Evolutionary conservation across 64 coral and sea anemone species (phyloP).

Genomic region (Exaiptasia diaphana): DNA sequence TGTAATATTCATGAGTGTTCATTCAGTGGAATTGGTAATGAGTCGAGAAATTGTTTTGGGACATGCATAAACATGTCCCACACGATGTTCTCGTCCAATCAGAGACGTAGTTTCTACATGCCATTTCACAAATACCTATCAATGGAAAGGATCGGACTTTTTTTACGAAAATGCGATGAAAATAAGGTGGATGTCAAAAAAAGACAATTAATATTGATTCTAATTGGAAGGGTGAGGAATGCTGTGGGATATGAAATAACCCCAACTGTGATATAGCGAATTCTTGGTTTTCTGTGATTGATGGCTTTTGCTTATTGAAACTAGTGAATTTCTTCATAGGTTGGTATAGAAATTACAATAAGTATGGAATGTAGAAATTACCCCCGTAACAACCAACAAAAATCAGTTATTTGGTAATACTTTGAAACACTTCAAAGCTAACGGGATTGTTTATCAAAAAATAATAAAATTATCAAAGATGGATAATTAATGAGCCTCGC

Average conservation of each 20-base stretch:
- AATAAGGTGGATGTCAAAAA: background rate
- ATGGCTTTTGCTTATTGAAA: background rate
- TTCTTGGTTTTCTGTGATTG: conserved; percentile 11
- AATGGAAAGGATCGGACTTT: background rate
- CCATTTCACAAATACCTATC: no score
- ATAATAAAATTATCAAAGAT: no score
- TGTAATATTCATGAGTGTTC: conserved; percentile 15
- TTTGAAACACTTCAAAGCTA: no score
- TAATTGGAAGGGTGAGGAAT: background rate
- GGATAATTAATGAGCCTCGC: no score
- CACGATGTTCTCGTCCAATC: background rate
- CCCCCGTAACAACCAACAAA: no score
- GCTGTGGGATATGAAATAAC: background rate
- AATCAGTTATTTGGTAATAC: no score
- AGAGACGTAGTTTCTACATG: background rate
- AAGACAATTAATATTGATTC: background rate
- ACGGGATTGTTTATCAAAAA: no score
- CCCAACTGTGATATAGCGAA: conserved; percentile 2
- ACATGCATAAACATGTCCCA: background rate
- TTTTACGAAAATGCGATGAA: background rate
- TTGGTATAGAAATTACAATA: conserved; percentile 11
- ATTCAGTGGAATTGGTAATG: conserved; percentile 4
- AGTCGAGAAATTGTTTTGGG: conserved; percentile 9
- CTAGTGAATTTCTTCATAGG: background rate
- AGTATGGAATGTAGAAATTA: no score